Base-by-base conservation (phyloP, 1,140 invertebrate genomes). In the Listronotus bonariensis region DNA sequence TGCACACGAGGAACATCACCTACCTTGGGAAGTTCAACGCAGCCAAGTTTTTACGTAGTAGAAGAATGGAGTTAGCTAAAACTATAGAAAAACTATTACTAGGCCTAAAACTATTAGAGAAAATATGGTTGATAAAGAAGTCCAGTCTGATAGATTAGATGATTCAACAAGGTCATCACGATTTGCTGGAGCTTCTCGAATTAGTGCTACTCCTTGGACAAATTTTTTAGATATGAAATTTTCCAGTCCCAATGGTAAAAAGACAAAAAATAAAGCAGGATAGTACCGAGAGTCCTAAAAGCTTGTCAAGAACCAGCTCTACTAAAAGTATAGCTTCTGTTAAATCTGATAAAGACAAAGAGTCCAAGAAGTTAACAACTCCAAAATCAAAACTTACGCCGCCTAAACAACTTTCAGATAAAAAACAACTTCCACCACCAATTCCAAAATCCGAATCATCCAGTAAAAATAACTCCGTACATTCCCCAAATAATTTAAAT, bases 1-100 rank as follows among this genome's bases (percentile, higher is more conserved):
- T 80, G 89, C 0, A 90, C 88, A 0, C 80, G 91, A 68, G 87
- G 86, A 38, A 92, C 90, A 1, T 92, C 90, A 8, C 91, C 90
- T 1, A 89, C 87, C 0, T 84, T 88, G 1, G 87, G 88, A 1
- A 84, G 85, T n/a, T 83, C 85, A 12, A 86, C 85, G 8, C 76
- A 77, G 0, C 55, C 61, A 20, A 77, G n/a, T 78, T 64, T 83
- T 79, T 88, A 3, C 80, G 87, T 69, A 85, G 82, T 9, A 83
- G 87, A 65, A 81, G 89, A 71, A 84, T 87, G 0, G 89, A 91
- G 63, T 84, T 88, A 62, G 87, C 88, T 7, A 87, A 89, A 74
- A 83, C 85, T 18, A 81, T 88, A 43, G 85, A 89, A 73, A 87
- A 77, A 85, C 86, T 65, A 82, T 89, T 20, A 82, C 80, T 8